A percentile compares a stretch with the other conserved stretches of the same genome.
phyloP scores from a whole-genome alignment of 2,797 vertebrate species.

The Spinibarbus caldwelli region DNA sequence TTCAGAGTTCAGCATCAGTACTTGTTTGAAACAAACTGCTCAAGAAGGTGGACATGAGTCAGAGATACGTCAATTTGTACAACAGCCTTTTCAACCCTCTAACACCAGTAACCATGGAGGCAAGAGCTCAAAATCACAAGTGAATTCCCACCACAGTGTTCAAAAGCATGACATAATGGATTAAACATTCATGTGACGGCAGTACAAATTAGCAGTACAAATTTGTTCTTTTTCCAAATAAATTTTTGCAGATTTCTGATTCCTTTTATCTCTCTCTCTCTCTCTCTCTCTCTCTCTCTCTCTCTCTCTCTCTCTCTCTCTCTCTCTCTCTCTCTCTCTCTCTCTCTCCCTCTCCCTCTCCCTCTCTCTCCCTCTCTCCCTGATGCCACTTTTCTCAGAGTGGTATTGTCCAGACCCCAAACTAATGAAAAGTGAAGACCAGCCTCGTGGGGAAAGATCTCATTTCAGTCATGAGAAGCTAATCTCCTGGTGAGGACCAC shows the following conservation, averaged over 20 bases:
- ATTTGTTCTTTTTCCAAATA: not conserved
- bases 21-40: not conserved
- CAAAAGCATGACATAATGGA: too few relatives aligned
- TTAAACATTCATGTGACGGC: not conserved
- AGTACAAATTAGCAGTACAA: not conserved
- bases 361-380: too few relatives aligned
- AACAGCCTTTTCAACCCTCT: not conserved
- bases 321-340: too few relatives aligned
- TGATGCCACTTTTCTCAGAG: too few relatives aligned
- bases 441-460: constrained; percentile 48
- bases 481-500: constrained; percentile 52
- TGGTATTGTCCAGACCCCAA: constrained; percentile 17
- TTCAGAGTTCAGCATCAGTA: not conserved
- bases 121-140: too few relatives aligned
- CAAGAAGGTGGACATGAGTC: not conserved
- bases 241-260: not conserved
- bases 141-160: too few relatives aligned
- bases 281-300: too few relatives aligned
- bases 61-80: not conserved
- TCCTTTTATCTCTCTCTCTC: not conserved
- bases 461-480: constrained; percentile 58
- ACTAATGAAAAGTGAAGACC: constrained; percentile 57
- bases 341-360: too few relatives aligned
- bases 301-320: too few relatives aligned
- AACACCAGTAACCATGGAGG: too few relatives aligned